Conservation (phyloP, 2,888 invertebrate genomes). For the Eilema depressum region DNA sequence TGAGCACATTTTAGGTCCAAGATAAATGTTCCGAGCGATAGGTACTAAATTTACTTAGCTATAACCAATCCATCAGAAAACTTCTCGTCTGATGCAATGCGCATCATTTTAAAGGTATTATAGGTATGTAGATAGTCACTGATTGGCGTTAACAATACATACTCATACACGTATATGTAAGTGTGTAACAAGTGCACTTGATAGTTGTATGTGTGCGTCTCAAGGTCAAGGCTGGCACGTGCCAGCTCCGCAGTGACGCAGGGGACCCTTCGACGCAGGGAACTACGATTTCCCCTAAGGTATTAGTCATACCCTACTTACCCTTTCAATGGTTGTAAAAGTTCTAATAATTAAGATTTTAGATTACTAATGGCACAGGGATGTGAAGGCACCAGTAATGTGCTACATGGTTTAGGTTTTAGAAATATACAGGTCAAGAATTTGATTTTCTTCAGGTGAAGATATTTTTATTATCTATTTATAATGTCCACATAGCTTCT, state of each 20-base stretch:
- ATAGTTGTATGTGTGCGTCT: slow-evolving; percentile 57
- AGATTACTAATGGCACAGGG: neutral
- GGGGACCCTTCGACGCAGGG: slow-evolving; percentile 29
- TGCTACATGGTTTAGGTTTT: neutral
- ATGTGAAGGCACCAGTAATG: neutral
- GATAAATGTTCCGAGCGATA: too few species aligned
- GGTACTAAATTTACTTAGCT: neutral
- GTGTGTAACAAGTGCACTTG: slow-evolving; percentile 50
- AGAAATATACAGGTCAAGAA: too few species aligned
- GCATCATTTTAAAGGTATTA: neutral
- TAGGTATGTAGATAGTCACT: neutral
- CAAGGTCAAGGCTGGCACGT: slow-evolving; percentile 78
- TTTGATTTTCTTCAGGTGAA: too few species aligned
- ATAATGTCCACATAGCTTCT: neutral
- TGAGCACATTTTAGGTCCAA: too few species aligned
- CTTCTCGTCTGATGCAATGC: neutral
- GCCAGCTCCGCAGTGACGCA: slow-evolving; percentile 43
- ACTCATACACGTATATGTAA: slow-evolving; percentile 27
- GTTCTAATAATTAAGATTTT: neutral
- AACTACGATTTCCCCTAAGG: slow-evolving; percentile 34
- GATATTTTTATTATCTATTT: neutral
- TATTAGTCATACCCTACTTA: slow-evolving; percentile 39
- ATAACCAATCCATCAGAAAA: neutral
- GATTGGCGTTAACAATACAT: neutral
- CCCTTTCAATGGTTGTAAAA: slow-evolving; percentile 25